A percentile compares a stretch with the other conserved stretches of the same genome.
Conservation (phyloP, 2,888 invertebrate genomes). For the Harpalus rubripes region DNA sequence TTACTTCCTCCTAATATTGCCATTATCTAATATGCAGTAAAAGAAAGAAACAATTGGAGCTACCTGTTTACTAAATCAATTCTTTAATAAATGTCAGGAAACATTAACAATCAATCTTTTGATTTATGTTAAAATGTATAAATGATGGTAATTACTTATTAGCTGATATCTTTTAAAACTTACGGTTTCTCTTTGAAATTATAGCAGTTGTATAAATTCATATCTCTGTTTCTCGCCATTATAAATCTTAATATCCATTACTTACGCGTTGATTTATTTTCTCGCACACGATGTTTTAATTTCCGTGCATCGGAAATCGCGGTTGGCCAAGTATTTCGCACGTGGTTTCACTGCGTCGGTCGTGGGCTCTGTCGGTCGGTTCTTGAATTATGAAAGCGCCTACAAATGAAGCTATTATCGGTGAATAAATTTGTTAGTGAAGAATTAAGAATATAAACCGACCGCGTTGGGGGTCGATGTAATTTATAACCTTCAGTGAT, state of each 20-base stretch:
- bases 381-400: slow-evolving; percentile 59
- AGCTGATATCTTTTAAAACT: neutral
- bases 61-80: neutral
- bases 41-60: neutral
- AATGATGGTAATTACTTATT: neutral
- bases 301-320: slow-evolving; percentile 39
- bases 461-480: slow-evolving; percentile 61
- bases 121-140: neutral
- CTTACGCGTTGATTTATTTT: slow-evolving; percentile 33
- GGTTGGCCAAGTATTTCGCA: slow-evolving; percentile 17
- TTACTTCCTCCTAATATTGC: too few relatives aligned
- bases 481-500: slow-evolving; percentile 60
- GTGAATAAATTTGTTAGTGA: slow-evolving; percentile 65
- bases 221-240: slow-evolving; percentile 1
- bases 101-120: neutral
- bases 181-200: neutral
- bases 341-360: neutral
- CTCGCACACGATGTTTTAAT: slow-evolving; percentile 46
- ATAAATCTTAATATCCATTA: slow-evolving; percentile 19
- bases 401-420: slow-evolving; percentile 66
- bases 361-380: slow-evolving; percentile 17
- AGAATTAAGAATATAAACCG: slow-evolving; percentile 65
- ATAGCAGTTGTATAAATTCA: neutral
- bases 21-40: too few relatives aligned
- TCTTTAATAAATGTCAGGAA: neutral